These are phyloP conservation scores for Plectrocnemia conspersa DNA, from an alignment of 1,140 invertebrate genomes.

Conservation along the genomic window DNA sequence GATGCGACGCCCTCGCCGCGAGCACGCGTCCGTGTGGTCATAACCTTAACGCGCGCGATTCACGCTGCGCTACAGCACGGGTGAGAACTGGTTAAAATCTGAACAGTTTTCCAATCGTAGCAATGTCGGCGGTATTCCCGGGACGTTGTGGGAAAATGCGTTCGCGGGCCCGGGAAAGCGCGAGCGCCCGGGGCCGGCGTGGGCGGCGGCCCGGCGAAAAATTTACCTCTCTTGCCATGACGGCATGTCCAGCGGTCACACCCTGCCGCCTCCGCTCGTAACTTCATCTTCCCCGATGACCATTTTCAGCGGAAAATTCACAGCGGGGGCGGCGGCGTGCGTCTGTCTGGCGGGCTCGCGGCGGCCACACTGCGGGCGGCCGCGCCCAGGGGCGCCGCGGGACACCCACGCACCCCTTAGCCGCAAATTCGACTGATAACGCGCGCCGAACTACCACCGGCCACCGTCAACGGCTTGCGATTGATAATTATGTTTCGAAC, in stretches of 20 bases:
- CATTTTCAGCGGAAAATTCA: constrained; percentile 25
- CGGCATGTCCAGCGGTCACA: constrained; percentile 52
- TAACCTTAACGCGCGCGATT: too few relatives aligned
- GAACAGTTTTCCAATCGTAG: too few relatives aligned
- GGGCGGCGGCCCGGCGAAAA: constrained; percentile 36
- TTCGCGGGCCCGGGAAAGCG: not conserved
- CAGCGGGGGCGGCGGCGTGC: constrained; percentile 23
- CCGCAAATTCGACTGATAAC: constrained; percentile 8
- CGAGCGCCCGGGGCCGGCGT: constrained; percentile 37
- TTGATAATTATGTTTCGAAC: too few relatives aligned
- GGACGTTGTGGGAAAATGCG: too few relatives aligned
- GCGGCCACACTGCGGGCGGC: constrained; percentile 43
- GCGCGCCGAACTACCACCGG: too few relatives aligned
- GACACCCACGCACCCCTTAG: not conserved
- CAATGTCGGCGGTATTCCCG: too few relatives aligned
- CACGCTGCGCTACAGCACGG: too few relatives aligned
- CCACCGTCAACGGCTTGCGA: too few relatives aligned
- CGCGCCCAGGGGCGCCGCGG: constrained; percentile 8
- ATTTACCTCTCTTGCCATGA: constrained; percentile 54
- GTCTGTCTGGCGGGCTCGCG: constrained; percentile 43
- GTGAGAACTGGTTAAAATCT: too few relatives aligned
- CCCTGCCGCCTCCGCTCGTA: constrained; percentile 39
- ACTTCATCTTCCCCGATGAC: constrained; percentile 31
- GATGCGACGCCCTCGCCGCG: too few relatives aligned
- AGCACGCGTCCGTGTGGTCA: too few relatives aligned